These are phyloP conservation scores for Aphidius colemani DNA, from an alignment of 2,888 invertebrate genomes.

Conservation along the genomic window DNA sequence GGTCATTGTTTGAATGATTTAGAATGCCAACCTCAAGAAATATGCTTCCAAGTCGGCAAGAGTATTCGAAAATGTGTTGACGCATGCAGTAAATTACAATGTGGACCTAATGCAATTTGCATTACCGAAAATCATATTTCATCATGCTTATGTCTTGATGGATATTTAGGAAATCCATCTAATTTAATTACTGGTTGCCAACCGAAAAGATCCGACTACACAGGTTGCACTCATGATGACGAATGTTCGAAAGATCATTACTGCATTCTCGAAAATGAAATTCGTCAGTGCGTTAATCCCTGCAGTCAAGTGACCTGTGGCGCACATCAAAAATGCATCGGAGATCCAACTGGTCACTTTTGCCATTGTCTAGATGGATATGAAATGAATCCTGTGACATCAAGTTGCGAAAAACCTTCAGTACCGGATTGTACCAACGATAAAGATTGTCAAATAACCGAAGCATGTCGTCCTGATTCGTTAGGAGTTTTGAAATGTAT, in stretches of 20 bases:
- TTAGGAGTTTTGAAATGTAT: slow-evolving; percentile 84
- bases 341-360: slow-evolving; percentile 69
- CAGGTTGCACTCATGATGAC: slow-evolving; percentile 67
- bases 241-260: slow-evolving; percentile 76
- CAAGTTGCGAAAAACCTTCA: slow-evolving; percentile 83
- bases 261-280: slow-evolving; percentile 70
- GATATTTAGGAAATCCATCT: slow-evolving; percentile 80
- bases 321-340: slow-evolving; percentile 78
- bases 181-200: slow-evolving; percentile 81
- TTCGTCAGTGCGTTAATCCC: slow-evolving; percentile 75
- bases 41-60: slow-evolving; percentile 84
- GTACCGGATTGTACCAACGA: slow-evolving; percentile 79
- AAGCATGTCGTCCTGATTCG: slow-evolving; percentile 81
- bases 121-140: slow-evolving; percentile 83
- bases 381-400: slow-evolving; percentile 82
- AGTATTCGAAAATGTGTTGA: slow-evolving; percentile 82
- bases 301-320: slow-evolving; percentile 83
- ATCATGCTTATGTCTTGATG: slow-evolving; percentile 83
- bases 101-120: slow-evolving; percentile 88
- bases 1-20: slow-evolving; percentile 81
- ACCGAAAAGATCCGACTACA: slow-evolving; percentile 66
- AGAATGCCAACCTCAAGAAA: slow-evolving; percentile 82
- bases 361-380: slow-evolving; percentile 81
- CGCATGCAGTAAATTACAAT: slow-evolving; percentile 84
- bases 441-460: slow-evolving; percentile 71